Evolutionary conservation across 2,113 vertebrate species (phyloP).

Genomic region (Candoia aspera): DNA sequence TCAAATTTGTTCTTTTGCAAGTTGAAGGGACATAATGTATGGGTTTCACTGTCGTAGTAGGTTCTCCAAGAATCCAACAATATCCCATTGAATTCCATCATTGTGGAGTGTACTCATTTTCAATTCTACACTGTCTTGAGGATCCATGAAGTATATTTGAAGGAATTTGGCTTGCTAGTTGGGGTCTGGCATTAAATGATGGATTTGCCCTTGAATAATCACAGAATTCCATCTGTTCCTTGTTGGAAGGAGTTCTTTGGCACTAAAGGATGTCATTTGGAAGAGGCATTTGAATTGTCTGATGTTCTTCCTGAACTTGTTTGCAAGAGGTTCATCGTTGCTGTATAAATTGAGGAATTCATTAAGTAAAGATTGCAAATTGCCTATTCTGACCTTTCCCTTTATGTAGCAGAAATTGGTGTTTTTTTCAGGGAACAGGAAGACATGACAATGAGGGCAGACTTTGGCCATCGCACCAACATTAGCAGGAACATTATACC

Average conservation of each 20-base stretch:
- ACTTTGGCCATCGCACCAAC: neutral
- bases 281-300: neutral
- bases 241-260: too few species aligned
- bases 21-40: too few species aligned
- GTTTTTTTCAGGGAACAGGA: neutral
- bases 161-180: neutral
- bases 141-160: too few species aligned
- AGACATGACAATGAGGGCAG: neutral
- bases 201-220: neutral
- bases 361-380: neutral
- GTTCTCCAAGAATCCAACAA: too few species aligned
- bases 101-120: too few species aligned
- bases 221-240: too few species aligned
- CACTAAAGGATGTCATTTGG: neutral
- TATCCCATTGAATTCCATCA: too few species aligned
- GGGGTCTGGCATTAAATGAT: neutral
- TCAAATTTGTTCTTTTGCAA: too few species aligned
- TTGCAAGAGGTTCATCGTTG: neutral
- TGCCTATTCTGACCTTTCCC: neutral
- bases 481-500: too few species aligned
- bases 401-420: neutral
- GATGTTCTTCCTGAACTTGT: neutral
- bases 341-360: neutral
- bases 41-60: too few species aligned
- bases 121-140: too few species aligned